Evolutionary conservation across 2,888 invertebrate genomes (phyloP), one percentile per base, ranked within the genome.

Genomic region (Leptarthrus brevirostris): DNA sequence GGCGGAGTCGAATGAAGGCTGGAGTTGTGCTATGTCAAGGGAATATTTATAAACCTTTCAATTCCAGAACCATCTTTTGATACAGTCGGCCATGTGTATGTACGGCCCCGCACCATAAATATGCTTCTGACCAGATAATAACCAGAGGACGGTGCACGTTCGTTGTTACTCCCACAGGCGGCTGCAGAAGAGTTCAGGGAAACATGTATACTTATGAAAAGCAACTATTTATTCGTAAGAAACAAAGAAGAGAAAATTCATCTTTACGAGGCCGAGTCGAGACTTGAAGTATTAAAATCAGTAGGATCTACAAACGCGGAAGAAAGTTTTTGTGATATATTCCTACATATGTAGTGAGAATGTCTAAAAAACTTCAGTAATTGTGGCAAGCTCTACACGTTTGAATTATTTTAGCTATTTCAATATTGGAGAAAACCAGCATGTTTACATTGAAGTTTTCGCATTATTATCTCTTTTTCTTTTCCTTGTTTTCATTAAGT

Each of bases 21-120:
- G 52, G n/a, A 69, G 69, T 30, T 69, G 69, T 5, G 16, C 54
- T 54, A 53, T 18, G 56, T 72, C 72, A 72, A 26, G 56, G 56
- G 71, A 72, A 75, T 75, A 71, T 75, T 75, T 75, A 75, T 75
- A 75, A 75, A 75, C 73, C 74, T 75, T 75, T 74, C 75, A 75
- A 74, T 66, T 75, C 74, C 56, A 64, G 64, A 75, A 74, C 75
- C 75, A 75, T 75, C 75, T 75, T 75, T 75, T 72, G 47, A 69
- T 69, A 69, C 24, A 44, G 30, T 18, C 52, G 52, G 69, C 30
- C 69, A 52, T 66, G 66, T 66, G 30, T 66, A 66, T 66, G 30
- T 54, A 3, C 2, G 30, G 52, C 22, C 14, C 22, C 20, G 47
- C 30, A 6, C 6, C 58, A 61, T 61, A 72, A 72, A 72, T 72